Evolutionary conservation across 2,888 invertebrate genomes (phyloP).

Genomic region (Amphipyra berbera): DNA sequence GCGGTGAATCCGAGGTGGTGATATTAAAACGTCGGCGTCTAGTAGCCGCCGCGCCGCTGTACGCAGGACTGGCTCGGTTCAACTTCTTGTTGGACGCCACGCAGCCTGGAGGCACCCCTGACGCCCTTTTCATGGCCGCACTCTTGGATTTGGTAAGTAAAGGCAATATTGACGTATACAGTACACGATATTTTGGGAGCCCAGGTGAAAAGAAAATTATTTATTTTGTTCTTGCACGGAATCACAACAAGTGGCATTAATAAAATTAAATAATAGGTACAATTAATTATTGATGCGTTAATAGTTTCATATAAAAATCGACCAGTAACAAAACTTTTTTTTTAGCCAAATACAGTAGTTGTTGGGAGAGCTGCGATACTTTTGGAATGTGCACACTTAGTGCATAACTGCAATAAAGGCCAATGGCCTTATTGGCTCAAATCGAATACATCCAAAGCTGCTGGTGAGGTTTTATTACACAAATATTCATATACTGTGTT

Average conservation of each 20-base stretch:
- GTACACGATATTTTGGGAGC: too few species aligned
- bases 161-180: not conserved
- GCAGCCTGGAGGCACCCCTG: conserved; percentile 98
- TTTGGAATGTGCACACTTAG: conserved; percentile 98
- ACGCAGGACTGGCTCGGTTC: conserved; percentile 97
- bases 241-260: too few species aligned
- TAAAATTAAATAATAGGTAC: too few species aligned
- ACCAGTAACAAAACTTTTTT: conserved; percentile 34
- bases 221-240: too few species aligned
- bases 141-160: conserved; percentile 96
- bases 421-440: conserved; percentile 99
- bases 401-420: conserved; percentile 99
- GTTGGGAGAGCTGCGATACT: conserved; percentile 97
- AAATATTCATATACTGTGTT: not conserved
- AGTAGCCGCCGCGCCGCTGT: conserved; percentile 94
- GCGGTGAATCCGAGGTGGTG: conserved; percentile 95
- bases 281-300: too few species aligned
- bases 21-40: conserved; percentile 96
- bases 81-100: conserved; percentile 98
- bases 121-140: conserved; percentile 98
- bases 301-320: too few species aligned
- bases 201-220: too few species aligned
- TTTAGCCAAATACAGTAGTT: conserved; percentile 97
- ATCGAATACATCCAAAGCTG: conserved; percentile 90
- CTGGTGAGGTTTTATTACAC: conserved; percentile 67